Evolutionary conservation across 2,113 vertebrate genomes (phyloP).

Genomic region (Puma concolor): DNA sequence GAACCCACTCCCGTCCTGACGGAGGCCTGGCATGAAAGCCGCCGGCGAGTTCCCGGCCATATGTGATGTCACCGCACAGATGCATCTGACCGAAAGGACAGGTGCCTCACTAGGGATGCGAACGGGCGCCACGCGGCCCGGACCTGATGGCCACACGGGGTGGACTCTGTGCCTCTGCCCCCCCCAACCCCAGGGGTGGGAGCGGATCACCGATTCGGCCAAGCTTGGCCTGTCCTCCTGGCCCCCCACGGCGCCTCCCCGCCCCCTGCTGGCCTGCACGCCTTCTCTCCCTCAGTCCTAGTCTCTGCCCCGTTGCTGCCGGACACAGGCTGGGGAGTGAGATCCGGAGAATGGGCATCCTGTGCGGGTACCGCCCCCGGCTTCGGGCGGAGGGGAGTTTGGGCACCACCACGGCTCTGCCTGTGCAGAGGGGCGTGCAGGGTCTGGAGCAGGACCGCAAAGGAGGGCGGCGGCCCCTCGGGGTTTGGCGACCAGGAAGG

Average conservation of each 20-base stretch:
- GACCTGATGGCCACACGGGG: not conserved
- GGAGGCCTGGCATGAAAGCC: rapidly evolving
- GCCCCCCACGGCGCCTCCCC: too few species aligned
- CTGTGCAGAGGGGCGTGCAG: rapidly evolving
- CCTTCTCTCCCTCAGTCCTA: rapidly evolving
- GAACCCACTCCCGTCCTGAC: not conserved
- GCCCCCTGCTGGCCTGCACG: rapidly evolving
- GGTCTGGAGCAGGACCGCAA: rapidly evolving
- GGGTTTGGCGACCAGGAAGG: too few species aligned
- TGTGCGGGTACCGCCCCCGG: rapidly evolving
- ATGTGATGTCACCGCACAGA: rapidly evolving
- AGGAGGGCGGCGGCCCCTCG: rapidly evolving
- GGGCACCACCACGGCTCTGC: not conserved
- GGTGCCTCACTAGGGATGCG: rapidly evolving
- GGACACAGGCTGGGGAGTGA: not conserved
- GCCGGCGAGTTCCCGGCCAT: rapidly evolving
- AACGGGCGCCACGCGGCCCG: rapidly evolving
- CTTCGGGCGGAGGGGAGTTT: rapidly evolving
- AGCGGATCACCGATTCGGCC: rapidly evolving
- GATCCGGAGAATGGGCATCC: not conserved
- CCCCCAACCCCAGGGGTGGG: rapidly evolving
- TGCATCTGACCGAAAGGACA: not conserved
- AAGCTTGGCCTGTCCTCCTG: not conserved
- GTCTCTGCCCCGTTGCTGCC: not conserved
- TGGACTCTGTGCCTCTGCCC: not conserved